A percentile compares a stretch with the other conserved stretches of the same genome.
Conservation (phyloP, 2,797 vertebrate species). For the Lepilemur septentrionalis region DNA sequence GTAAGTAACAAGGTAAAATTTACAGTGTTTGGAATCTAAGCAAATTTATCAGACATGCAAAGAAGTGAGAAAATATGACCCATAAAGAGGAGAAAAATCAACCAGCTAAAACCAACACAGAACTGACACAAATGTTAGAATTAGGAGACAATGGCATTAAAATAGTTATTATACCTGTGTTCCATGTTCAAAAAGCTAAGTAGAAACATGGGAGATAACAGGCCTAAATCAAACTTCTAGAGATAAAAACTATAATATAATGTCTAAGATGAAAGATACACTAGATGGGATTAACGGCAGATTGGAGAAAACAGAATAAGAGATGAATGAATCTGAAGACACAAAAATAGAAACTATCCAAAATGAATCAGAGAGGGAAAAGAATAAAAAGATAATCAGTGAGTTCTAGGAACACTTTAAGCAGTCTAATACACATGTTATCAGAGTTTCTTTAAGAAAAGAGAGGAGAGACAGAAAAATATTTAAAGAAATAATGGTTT, state of each 20-base stretch:
- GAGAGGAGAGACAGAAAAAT: not conserved
- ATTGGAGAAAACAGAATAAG: constrained; percentile 1
- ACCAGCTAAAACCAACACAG: not conserved
- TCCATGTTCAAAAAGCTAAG: not conserved
- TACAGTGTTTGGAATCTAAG: not conserved
- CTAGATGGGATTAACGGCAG: not conserved
- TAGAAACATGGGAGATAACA: not conserved
- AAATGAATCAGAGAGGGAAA: not conserved
- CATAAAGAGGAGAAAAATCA: not conserved
- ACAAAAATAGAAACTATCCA: not conserved
- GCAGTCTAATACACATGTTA: not conserved
- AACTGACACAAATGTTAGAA: constrained; percentile 5
- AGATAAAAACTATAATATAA: not conserved
- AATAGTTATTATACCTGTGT: not conserved
- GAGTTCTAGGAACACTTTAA: not conserved
- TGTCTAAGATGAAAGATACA: constrained; percentile 16
- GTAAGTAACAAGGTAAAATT: not conserved
- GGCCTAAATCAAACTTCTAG: not conserved
- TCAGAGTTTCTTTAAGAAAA: not conserved
- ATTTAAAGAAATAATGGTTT: not conserved
- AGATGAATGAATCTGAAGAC: not conserved
- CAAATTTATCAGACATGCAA: constrained; percentile 16
- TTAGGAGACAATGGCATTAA: not conserved
- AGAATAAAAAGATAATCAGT: not conserved
- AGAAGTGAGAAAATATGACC: constrained; percentile 18